Base-by-base conservation (phyloP, 2,888 invertebrate species). In the Eurytoma adleriae region DNA sequence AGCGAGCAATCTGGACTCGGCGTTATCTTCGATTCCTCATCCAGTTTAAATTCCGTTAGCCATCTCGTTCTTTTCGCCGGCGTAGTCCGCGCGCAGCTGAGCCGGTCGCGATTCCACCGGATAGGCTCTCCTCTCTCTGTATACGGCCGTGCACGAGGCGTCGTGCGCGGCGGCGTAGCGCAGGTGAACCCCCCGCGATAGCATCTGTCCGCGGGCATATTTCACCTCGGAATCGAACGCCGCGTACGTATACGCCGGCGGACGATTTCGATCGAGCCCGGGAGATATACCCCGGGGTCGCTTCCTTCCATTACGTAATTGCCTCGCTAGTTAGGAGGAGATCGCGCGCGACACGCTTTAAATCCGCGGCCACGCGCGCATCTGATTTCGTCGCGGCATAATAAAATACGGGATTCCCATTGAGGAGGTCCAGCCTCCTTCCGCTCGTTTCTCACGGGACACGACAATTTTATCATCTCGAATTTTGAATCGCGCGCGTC, bases 61-160 rank as follows among this genome's bases (percentile, higher is more conserved):
- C 18, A 18, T 18, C n/a, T 13, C 40, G 40, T 40, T 40, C 40
- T 40, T 40, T 40, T 16, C 64, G n/a, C n/a, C 16, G 18, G 24
- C n/a, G 20, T 12, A 59, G n/a, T 18, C 48, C 48, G 40, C 64
- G n/a, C 4, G 12, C 24, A 24, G 40, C 64, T 18, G 64, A n/a
- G 10, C 30, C n/a, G 16, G 27, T n/a, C 54, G 54, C n/a, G 14
- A 14, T n/a, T 54, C 54, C 54, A n/a, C 54, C 16, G 40, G 66
- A 62, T 73, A 68, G 73, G 68, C 79, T 62, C 52, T 20, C 61
- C 62, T 50, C n/a, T 81, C 85, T 85, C 84, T 85, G 85, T 85
- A 87, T 86, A 84, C 84, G 77, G 61, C 62, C 2, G 24, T 24
- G 24, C 24, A 24, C 24, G 68, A 81, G 77, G 81, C 81, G 79